Evolutionary conservation across 2,888 invertebrate genomes (phyloP), one percentile per base, ranked within the genome.

Genomic region (Eurytoma californica): DNA sequence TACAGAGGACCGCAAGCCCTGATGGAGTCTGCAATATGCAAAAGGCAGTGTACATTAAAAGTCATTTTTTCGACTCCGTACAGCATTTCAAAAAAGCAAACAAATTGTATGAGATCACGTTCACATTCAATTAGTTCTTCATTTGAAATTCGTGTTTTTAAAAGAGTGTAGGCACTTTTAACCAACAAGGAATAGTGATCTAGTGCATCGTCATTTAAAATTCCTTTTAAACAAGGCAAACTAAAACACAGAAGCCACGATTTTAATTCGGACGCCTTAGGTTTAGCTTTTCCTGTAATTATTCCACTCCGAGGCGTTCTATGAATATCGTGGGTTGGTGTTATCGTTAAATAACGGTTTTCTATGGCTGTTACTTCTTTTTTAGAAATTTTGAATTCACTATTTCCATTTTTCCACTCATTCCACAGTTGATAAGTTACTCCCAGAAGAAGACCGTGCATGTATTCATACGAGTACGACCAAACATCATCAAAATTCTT

Each of bases 21-120:
- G 16, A 83, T 82, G 18, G 82, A 82, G 49, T 82, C 61, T 7
- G 72, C 57, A 20, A 79, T n/a, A 68, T 84, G 82, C 14, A 82
- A 28, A 13, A 84, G 16, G 20, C 65, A 67, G 66, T 82, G 82
- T 12, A 84, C 65, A 53, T 83, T 84, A 58, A 77, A 84, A 24
- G 84, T 84, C 73, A 83, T 82, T 28, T 49, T 72, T 13, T 55
- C 68, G 51, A 68, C 61, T 24, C 79, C 77, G 55, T 82, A 84
- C n/a, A 76, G 57, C 13, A n/a, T 58, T 68, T 83, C 76, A 72
- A 72, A 82, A n/a, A 72, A 58, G 12, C 63, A 75, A 39, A 82
- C 78, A 65, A 82, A 84, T 51, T 49, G 24, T 7, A 80, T 51
- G 16, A 82, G 67, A 66, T 83, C 75, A 28, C 65, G 14, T 79